Evolutionary conservation across 2,888 invertebrate genomes (phyloP).

Genomic region (Pseudolycoriella hygida): DNA sequence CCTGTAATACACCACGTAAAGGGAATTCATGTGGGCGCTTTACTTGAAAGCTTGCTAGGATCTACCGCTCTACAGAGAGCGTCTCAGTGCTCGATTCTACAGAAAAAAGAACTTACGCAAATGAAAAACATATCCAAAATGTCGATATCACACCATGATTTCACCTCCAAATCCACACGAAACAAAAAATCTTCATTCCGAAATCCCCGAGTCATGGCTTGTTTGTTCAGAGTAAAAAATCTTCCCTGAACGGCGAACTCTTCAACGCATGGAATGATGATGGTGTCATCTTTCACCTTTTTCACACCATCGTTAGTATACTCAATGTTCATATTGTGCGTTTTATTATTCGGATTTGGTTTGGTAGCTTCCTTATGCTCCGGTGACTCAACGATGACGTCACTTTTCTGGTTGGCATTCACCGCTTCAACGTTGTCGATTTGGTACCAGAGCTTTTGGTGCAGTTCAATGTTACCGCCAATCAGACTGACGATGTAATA

Average conservation of each 20-base stretch:
- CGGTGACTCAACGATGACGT: slow-evolving; percentile 5
- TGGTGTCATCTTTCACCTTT: slow-evolving; percentile 23
- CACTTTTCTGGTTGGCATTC: neutral
- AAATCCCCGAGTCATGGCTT: slow-evolving; percentile 22
- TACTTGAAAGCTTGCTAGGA: no score
- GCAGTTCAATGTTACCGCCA: slow-evolving; percentile 23
- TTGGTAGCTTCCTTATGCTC: slow-evolving; percentile 9
- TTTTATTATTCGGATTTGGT: slow-evolving; percentile 10
- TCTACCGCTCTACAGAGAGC: no score
- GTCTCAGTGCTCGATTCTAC: no score
- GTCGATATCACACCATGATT: slow-evolving; percentile 22
- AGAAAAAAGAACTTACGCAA: slow-evolving; percentile 24
- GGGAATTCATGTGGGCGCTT: no score
- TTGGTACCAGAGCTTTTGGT: slow-evolving; percentile 24
- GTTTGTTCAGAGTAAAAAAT: slow-evolving; percentile 25
- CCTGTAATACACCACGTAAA: no score
- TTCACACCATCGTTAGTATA: slow-evolving; percentile 23
- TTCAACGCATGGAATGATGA: slow-evolving; percentile 20
- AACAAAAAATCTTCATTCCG: slow-evolving; percentile 27
- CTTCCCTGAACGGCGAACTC: slow-evolving; percentile 25
- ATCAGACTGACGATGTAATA: slow-evolving; percentile 25
- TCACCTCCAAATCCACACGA: slow-evolving; percentile 23
- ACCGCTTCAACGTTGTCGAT: slow-evolving; percentile 8
- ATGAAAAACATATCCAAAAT: slow-evolving; percentile 28
- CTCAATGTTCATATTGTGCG: slow-evolving; percentile 23